phyloP scores from a whole-genome alignment of 2,888 invertebrate genomes.

The Syrista parreyssii region DNA sequence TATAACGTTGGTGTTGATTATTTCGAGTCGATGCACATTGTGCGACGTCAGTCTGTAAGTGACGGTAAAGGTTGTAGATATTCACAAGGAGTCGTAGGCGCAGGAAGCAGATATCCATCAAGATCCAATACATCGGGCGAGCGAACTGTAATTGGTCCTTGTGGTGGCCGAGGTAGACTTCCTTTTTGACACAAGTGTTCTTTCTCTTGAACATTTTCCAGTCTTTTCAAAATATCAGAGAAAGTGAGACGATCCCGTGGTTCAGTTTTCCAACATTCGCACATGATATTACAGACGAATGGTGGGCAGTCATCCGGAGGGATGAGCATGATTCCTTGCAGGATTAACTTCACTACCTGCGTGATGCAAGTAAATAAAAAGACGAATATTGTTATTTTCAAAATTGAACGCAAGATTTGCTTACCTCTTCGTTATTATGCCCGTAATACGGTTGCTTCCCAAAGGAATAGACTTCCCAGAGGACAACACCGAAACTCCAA shows the following conservation, averaged over 20 bases:
- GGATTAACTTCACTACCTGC: constrained; percentile 80
- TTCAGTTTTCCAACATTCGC: constrained; percentile 84
- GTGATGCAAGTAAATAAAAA: neutral
- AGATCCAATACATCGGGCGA: constrained; percentile 72
- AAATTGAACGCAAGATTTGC: neutral
- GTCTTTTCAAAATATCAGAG: constrained; percentile 74
- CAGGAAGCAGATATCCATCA: constrained; percentile 77
- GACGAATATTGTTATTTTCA: neutral
- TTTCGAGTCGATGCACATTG: too few relatives aligned
- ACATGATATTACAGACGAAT: constrained; percentile 80
- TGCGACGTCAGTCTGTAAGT: neutral
- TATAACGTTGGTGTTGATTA: too few relatives aligned
- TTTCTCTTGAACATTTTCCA: constrained; percentile 67
- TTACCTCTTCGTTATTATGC: constrained; percentile 85
- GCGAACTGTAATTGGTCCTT: constrained; percentile 66
- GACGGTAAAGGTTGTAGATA: constrained; percentile 71
- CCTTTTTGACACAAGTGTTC: constrained; percentile 36
- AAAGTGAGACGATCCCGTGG: constrained; percentile 82
- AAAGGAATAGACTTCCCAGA: constrained; percentile 94
- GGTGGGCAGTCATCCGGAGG: constrained; percentile 84
- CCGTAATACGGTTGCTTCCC: constrained; percentile 96
- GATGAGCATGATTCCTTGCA: constrained; percentile 82
- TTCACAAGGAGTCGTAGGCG: constrained; percentile 69
- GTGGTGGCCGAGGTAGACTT: constrained; percentile 69
- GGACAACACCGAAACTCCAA: constrained; percentile 92